phyloP scores from a whole-genome alignment of 2,113 vertebrate genomes.

The Tauraco erythrolophus region DNA sequence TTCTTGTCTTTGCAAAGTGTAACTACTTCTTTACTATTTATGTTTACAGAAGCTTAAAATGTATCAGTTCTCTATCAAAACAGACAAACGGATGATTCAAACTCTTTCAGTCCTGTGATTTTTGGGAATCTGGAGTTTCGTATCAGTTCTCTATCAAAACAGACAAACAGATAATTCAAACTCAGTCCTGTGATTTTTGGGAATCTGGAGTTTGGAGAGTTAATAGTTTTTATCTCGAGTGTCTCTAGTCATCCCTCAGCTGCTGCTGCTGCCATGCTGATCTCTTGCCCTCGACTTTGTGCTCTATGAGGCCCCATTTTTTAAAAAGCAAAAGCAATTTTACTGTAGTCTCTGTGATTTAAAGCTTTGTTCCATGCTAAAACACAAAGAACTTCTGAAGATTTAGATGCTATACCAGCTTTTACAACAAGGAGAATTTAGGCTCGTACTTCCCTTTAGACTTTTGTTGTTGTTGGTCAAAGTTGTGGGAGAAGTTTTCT shows the following conservation, averaged over 20 bases:
- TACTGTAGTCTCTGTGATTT: slow-evolving; percentile 48
- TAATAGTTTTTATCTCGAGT: not conserved
- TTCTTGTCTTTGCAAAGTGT: not conserved
- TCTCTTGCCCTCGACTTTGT: not conserved
- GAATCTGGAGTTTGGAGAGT: not conserved
- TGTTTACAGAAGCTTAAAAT: not conserved
- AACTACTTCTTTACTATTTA: not conserved
- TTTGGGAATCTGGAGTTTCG: not conserved
- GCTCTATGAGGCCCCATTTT: slow-evolving; percentile 9
- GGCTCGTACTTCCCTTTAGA: fast-evolving
- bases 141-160: not conserved
- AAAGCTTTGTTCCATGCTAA: slow-evolving; percentile 62
- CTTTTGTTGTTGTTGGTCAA: not conserved
- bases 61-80: not conserved
- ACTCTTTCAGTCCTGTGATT: not conserved
- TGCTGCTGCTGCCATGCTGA: not conserved
- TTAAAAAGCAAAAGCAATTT: slow-evolving; percentile 61
- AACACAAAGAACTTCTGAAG: slow-evolving; percentile 29
- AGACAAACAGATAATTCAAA: not conserved
- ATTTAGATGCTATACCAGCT: slow-evolving; percentile 45
- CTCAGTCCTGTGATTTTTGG: not conserved
- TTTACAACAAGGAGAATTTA: not conserved
- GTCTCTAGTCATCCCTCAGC: not conserved
- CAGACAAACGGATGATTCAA: not conserved
- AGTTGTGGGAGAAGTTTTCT: not conserved